A percentile compares a stretch with the other conserved stretches of the same genome.
phyloP scores from a whole-genome alignment of 2,113 vertebrate species.

The Notarius quadriscutis region DNA sequence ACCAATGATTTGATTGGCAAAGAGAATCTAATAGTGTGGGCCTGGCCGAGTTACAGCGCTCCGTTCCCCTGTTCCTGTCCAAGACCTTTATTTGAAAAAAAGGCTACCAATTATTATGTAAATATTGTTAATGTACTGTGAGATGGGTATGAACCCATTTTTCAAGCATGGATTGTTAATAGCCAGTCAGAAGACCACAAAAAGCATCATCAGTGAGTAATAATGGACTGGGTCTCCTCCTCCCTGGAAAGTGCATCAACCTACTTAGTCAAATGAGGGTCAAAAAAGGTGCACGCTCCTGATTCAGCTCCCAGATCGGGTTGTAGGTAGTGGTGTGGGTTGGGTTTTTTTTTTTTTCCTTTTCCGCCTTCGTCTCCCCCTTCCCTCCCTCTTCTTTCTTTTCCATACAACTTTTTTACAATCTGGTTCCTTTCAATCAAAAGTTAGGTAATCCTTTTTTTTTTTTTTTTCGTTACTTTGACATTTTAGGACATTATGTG shows the following conservation, averaged over 20 bases:
- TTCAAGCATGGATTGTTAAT: background rate
- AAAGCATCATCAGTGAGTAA: background rate
- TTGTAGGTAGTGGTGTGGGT: background rate
- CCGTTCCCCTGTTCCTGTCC: conserved; percentile 8
- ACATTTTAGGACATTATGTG: background rate
- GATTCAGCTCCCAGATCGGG: too few relatives aligned
- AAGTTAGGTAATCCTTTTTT: too few relatives aligned
- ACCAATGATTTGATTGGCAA: conserved; percentile 6
- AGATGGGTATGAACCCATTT: background rate
- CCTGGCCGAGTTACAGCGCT: background rate
- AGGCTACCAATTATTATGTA: conserved; percentile 2
- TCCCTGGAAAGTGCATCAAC: background rate
- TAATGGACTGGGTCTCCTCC: background rate
- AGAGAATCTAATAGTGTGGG: background rate
- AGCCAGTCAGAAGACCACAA: background rate
- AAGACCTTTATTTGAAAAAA: background rate
- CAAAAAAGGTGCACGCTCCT: background rate
- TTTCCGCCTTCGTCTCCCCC: too few relatives aligned
- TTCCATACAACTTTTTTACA: background rate
- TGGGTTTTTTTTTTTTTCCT: too few relatives aligned
- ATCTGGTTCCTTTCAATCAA: background rate
- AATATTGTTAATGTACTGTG: conserved; percentile 26
- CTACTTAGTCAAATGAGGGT: background rate
- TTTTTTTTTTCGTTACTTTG: background rate
- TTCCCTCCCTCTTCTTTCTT: background rate